Percentiles rank a stretch among this genome's conserved stretches.
phyloP scores from a whole-genome alignment of 2,888 invertebrate species.

The Timema podura region DNA sequence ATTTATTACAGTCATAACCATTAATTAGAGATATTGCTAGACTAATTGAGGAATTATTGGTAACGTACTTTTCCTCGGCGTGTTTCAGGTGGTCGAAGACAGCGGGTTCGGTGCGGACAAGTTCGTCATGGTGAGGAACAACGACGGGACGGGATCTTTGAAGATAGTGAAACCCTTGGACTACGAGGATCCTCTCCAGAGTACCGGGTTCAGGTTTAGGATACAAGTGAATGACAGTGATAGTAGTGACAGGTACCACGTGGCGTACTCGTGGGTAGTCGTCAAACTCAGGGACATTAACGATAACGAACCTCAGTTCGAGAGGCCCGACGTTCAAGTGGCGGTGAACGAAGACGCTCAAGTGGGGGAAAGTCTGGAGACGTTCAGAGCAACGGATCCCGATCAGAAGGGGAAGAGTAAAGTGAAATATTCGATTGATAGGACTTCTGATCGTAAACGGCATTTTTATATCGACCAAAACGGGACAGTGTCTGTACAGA shows the following conservation, averaged over 20 bases:
- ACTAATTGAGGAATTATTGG: neutral
- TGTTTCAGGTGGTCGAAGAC: slow-evolving; percentile 41
- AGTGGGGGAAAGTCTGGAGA: slow-evolving; percentile 47
- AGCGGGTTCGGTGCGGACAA: slow-evolving; percentile 49
- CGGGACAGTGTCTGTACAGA: slow-evolving; percentile 34
- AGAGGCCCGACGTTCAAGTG: slow-evolving; percentile 47
- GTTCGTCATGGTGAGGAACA: slow-evolving; percentile 48
- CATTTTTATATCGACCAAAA: slow-evolving; percentile 51
- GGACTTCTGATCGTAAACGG: slow-evolving; percentile 49
- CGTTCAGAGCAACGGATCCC: slow-evolving; percentile 29
- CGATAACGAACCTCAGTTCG: slow-evolving; percentile 52
- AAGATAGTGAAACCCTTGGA: slow-evolving; percentile 52
- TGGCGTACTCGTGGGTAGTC: slow-evolving; percentile 48
- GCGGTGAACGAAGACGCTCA: slow-evolving; percentile 48
- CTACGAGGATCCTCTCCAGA: slow-evolving; percentile 50
- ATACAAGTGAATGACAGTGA: slow-evolving; percentile 45
- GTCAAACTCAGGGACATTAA: slow-evolving; percentile 50
- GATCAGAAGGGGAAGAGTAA: slow-evolving; percentile 26
- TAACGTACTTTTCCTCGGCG: neutral
- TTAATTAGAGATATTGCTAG: too few species aligned
- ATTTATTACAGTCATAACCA: too few species aligned
- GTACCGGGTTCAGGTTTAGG: slow-evolving; percentile 49
- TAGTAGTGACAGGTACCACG: slow-evolving; percentile 50
- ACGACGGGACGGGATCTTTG: slow-evolving; percentile 48
- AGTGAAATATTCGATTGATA: slow-evolving; percentile 46